phyloP scores from a whole-genome alignment of 2,888 invertebrate species.

The Eubasilissa splendida region DNA sequence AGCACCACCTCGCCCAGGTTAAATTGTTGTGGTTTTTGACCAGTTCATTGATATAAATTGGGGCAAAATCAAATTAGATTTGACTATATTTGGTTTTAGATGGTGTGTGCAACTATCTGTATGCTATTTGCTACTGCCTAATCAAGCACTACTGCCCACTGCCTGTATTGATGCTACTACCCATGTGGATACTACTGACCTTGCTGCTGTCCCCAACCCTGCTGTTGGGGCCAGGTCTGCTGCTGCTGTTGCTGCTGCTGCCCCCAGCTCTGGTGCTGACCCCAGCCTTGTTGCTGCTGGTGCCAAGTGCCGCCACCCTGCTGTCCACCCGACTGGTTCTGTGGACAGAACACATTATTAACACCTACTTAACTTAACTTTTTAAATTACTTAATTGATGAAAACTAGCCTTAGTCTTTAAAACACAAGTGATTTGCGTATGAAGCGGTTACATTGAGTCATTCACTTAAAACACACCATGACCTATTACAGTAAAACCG shows the following conservation, averaged over 20 bases:
- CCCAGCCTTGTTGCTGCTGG: conserved; percentile 63
- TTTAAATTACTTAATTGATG: too few species aligned
- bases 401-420: too few species aligned
- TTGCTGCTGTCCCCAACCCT: conserved; percentile 48
- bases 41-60: too few species aligned
- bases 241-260: conserved; percentile 44
- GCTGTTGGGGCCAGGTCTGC: conserved; percentile 36
- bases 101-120: conserved; percentile 30
- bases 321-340: conserved; percentile 60
- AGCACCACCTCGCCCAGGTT: too few species aligned
- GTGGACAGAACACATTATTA: conserved; percentile 54
- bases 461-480: too few species aligned
- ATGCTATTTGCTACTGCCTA: conserved; percentile 38
- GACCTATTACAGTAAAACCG: too few species aligned
- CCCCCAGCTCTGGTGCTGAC: conserved; percentile 67
- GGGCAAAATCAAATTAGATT: too few species aligned
- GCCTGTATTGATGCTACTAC: conserved; percentile 37
- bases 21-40: too few species aligned
- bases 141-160: conserved; percentile 18
- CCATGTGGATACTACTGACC: conserved; percentile 47
- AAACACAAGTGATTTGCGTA: too few species aligned
- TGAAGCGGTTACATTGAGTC: too few species aligned
- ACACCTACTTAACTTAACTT: too few species aligned
- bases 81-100: too few species aligned
- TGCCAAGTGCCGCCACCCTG: conserved; percentile 64